Conservation (phyloP, 37 sponge, comb jelly and placozoan genomes). For the Theonella swinhoei region DNA sequence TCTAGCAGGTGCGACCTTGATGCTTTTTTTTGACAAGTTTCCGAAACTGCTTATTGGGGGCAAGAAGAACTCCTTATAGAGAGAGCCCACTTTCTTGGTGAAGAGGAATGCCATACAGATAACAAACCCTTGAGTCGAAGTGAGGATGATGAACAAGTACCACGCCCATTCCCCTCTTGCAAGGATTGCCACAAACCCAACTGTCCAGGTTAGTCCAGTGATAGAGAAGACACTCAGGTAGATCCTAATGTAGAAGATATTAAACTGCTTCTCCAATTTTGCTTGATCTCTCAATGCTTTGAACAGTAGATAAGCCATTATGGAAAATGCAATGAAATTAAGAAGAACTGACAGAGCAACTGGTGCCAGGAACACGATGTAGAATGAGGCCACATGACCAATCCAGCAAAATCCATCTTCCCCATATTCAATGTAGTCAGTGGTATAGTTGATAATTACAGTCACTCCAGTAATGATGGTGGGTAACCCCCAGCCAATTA, state of each 20-base stretch:
- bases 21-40: background rate
- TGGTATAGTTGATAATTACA: constrained; percentile 25
- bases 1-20: background rate
- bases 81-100: constrained; percentile 18
- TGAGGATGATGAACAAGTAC: constrained; percentile 67
- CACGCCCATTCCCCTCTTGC: constrained; percentile 32
- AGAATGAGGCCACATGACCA: background rate
- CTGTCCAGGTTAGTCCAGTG: constrained; percentile 62
- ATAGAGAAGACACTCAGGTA: constrained; percentile 24
- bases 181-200: constrained; percentile 60
- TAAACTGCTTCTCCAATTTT: background rate
- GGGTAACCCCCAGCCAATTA: constrained; percentile 35
- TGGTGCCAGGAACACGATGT: constrained; percentile 24
- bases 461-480: background rate
- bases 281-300: background rate
- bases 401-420: constrained; percentile 43
- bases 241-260: constrained; percentile 12
- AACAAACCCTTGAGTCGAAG: constrained; percentile 47
- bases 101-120: constrained; percentile 34
- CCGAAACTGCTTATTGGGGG: background rate
- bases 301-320: background rate
- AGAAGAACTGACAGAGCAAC: constrained; percentile 13
- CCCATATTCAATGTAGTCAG: background rate
- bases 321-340: constrained; percentile 1
- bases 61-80: background rate